Evolutionary conservation across 2,797 vertebrate species (phyloP).

Genomic region (Mareca strepera): DNA sequence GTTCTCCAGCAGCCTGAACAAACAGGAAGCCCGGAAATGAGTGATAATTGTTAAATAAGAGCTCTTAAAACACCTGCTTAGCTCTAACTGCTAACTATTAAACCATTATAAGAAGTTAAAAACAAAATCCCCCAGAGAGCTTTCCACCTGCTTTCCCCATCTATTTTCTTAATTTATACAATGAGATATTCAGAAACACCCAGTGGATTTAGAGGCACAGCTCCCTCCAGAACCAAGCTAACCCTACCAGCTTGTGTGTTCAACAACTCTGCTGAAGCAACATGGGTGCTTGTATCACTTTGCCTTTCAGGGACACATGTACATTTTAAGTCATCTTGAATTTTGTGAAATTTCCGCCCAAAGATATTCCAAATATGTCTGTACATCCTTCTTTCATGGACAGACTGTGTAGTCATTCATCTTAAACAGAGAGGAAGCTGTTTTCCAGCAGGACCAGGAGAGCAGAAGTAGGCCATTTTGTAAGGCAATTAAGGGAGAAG

Average conservation of each 20-base stretch:
- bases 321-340: neutral
- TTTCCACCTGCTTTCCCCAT: conserved; percentile 51
- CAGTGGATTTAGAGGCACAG: neutral
- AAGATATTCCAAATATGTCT: rapidly evolving
- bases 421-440: neutral
- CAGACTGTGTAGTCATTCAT: neutral
- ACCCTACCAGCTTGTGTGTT: rapidly evolving
- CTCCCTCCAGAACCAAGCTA: neutral
- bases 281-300: rapidly evolving
- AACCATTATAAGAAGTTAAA: conserved; percentile 61
- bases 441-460: neutral
- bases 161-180: conserved; percentile 46
- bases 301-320: neutral
- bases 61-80: conserved; percentile 75
- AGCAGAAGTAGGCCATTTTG: neutral
- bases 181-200: conserved; percentile 6
- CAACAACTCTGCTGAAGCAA: neutral
- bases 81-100: conserved; percentile 69
- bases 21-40: conserved; percentile 75
- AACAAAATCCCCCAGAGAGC: conserved; percentile 55
- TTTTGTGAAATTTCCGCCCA: neutral
- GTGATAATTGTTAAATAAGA: conserved; percentile 79
- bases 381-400: neutral
- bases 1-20: conserved; percentile 64
- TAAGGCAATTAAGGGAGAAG: conserved; percentile 5